Evolutionary conservation across 1,140 invertebrate species (phyloP).

Genomic region (Meloidogyne chitwoodi): DNA sequence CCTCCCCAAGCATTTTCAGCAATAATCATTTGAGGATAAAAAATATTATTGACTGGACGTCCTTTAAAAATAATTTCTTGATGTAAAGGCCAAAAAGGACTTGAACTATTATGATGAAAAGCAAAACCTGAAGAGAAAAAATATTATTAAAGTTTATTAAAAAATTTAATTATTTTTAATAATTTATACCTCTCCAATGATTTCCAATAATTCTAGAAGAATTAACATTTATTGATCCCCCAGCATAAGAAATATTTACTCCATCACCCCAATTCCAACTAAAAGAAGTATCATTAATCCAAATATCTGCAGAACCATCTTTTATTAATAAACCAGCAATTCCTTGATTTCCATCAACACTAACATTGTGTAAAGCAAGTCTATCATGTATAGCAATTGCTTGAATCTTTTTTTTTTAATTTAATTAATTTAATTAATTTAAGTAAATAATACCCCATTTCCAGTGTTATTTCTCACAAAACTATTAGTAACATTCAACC

Average conservation of each 20-base stretch:
- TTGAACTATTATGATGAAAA: constrained; percentile 51
- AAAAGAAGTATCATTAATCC: constrained; percentile 74
- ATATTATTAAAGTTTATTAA: constrained; percentile 8
- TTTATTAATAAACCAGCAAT: constrained; percentile 74
- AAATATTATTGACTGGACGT: constrained; percentile 56
- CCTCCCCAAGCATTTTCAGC: constrained; percentile 66
- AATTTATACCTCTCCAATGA: constrained; percentile 46
- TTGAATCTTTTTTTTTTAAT: constrained; percentile 5
- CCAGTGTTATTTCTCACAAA: constrained; percentile 84
- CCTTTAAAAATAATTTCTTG: constrained; percentile 59
- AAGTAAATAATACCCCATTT: constrained; percentile 67
- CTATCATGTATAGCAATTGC: constrained; percentile 48
- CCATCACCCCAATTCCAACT: constrained; percentile 72
- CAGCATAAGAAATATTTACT: constrained; percentile 60
- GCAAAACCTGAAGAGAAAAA: constrained; percentile 46
- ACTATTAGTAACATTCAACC: constrained; percentile 84
- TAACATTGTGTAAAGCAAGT: constrained; percentile 63
- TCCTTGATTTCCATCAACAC: constrained; percentile 82
- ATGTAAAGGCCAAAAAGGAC: constrained; percentile 49
- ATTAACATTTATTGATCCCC: constrained; percentile 59
- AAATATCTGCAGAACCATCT: constrained; percentile 75
- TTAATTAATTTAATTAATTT: neutral
- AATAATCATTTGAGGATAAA: constrained; percentile 52
- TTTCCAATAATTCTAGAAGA: constrained; percentile 53
- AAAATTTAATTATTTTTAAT: neutral